A percentile compares a stretch with the other conserved stretches of the same genome.
Evolutionary conservation across 2,888 invertebrate species (phyloP).

Genomic region (Caenorhabditis macrosperma): DNA sequence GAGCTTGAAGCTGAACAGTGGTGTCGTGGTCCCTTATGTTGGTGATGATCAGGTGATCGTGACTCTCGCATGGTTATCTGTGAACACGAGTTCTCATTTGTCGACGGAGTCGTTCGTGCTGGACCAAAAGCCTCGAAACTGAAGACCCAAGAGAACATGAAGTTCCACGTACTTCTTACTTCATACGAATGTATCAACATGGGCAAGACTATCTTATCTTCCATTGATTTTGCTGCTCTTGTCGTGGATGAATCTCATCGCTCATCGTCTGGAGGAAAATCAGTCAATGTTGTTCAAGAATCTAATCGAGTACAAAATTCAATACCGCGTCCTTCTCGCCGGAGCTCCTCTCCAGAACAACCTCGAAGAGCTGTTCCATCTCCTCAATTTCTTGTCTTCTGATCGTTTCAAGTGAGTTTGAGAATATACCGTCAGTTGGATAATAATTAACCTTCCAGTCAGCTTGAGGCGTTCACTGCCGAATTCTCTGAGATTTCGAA

Average conservation of each 20-base stretch:
- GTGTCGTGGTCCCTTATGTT: conserved; percentile 92
- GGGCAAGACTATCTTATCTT: conserved; percentile 94
- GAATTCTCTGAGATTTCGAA: too few species aligned
- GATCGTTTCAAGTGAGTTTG: too few species aligned
- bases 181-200: conserved; percentile 98
- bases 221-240: conserved; percentile 97
- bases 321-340: too few species aligned
- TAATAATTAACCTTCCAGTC: too few species aligned
- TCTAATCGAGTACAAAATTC: too few species aligned
- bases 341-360: too few species aligned
- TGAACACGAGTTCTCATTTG: conserved; percentile 95
- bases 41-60: conserved; percentile 87
- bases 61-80: conserved; percentile 95
- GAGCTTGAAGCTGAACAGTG: conserved; percentile 99
- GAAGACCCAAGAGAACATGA: conserved; percentile 81
- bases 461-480: too few species aligned
- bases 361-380: too few species aligned
- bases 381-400: too few species aligned
- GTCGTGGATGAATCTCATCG: conserved; percentile 99
- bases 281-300: conserved; percentile 86
- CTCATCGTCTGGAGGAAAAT: conserved; percentile 97
- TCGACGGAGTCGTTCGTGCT: conserved; percentile 89
- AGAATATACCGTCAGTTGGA: too few species aligned
- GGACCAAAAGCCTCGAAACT: conserved; percentile 85
- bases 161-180: conserved; percentile 97